Evolutionary conservation across 2,888 invertebrate genomes (phyloP).

Genomic region (Ochropleura plecta): DNA sequence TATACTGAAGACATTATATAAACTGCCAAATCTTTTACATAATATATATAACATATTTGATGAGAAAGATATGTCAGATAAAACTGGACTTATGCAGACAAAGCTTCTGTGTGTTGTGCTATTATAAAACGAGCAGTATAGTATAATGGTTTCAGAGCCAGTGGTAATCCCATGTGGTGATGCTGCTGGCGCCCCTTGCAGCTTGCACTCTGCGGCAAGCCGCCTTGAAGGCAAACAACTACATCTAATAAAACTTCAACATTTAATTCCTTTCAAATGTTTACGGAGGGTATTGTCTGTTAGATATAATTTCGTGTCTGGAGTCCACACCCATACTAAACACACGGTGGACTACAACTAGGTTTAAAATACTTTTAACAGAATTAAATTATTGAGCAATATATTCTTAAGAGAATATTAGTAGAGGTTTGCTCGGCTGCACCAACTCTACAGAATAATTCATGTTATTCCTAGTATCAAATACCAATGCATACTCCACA

Average conservation of each 20-base stretch:
- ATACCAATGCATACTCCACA: slow-evolving; percentile 89
- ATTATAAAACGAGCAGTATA: slow-evolving; percentile 73
- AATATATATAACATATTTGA: slow-evolving; percentile 64
- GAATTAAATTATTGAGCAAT: slow-evolving; percentile 90
- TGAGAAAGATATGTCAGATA: slow-evolving; percentile 69
- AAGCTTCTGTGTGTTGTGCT: slow-evolving; percentile 65
- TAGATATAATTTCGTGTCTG: slow-evolving; percentile 87
- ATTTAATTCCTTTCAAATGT: slow-evolving; percentile 80
- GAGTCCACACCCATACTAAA: slow-evolving; percentile 85
- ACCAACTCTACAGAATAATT: slow-evolving; percentile 88
- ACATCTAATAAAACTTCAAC: slow-evolving; percentile 89
- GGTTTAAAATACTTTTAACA: slow-evolving; percentile 89
- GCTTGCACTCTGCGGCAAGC: slow-evolving; percentile 80
- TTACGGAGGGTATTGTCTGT: slow-evolving; percentile 90
- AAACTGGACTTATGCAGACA: slow-evolving; percentile 66
- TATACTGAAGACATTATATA: slow-evolving; percentile 80
- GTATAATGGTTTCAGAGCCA: slow-evolving; percentile 78
- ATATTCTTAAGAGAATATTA: slow-evolving; percentile 89
- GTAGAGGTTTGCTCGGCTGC: slow-evolving; percentile 90
- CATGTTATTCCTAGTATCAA: slow-evolving; percentile 86
- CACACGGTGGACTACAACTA: slow-evolving; percentile 86
- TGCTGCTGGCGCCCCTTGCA: slow-evolving; percentile 82
- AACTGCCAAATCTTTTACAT: slow-evolving; percentile 73
- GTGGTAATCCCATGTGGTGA: slow-evolving; percentile 76
- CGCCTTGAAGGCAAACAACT: slow-evolving; percentile 86